These are phyloP conservation scores for Hydropsyche betteni DNA, from an alignment of 2,888 invertebrate genomes.

Conservation along the genomic window DNA sequence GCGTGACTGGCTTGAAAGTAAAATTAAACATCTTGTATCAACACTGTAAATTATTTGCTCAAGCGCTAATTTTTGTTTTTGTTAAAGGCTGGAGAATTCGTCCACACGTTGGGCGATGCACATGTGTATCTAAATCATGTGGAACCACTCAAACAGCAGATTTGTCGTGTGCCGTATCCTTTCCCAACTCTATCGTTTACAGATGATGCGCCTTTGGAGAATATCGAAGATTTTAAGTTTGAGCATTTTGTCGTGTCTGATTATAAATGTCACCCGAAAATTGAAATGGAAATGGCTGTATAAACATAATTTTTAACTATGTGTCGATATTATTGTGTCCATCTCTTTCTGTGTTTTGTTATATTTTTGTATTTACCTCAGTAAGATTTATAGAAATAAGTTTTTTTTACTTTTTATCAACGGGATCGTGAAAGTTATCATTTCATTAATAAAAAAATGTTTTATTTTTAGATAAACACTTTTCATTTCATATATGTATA, in stretches of 20 bases:
- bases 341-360: not conserved
- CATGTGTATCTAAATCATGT: conserved; percentile 94
- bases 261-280: conserved; percentile 89
- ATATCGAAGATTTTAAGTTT: conserved; percentile 71
- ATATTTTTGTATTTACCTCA: too few species aligned
- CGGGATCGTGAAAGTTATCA: too few species aligned
- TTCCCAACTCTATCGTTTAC: conserved; percentile 86
- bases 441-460: too few species aligned
- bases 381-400: too few species aligned
- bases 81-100: conserved; percentile 85
- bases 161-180: conserved; percentile 78
- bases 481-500: too few species aligned
- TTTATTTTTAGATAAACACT: too few species aligned
- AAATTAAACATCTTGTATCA: conserved; percentile 36
- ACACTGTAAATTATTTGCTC: too few species aligned
- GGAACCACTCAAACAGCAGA: conserved; percentile 81
- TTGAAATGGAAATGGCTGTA: conserved; percentile 93
- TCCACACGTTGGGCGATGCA: conserved; percentile 94
- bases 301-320: conserved; percentile 57
- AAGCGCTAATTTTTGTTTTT: too few species aligned
- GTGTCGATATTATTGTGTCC: not conserved
- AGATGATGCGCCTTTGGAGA: conserved; percentile 79
- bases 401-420: too few species aligned
- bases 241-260: conserved; percentile 87
- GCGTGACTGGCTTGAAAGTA: conserved; percentile 89